phyloP scores from a whole-genome alignment of 2,113 vertebrate genomes.

The Amphiprion ocellaris region DNA sequence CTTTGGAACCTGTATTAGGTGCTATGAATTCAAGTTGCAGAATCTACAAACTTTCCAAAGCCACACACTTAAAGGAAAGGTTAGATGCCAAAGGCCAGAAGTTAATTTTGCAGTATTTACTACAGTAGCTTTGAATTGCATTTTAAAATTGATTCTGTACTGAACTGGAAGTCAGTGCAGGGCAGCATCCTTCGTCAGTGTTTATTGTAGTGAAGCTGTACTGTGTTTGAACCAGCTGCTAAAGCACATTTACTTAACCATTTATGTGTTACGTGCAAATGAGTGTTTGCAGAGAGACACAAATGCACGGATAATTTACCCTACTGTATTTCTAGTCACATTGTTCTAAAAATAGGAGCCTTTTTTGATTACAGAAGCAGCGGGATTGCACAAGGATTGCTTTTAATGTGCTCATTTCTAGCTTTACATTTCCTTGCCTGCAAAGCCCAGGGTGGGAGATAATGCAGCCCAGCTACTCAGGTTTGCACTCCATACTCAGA shows the following conservation, averaged over 20 bases:
- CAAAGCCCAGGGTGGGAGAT: slow-evolving; percentile 6
- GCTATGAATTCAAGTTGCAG: too few species aligned
- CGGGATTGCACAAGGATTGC: slow-evolving; percentile 3
- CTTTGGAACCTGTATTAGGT: too few species aligned
- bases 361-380: slow-evolving; percentile 24
- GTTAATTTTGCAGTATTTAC: too few species aligned
- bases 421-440: slow-evolving; percentile 14
- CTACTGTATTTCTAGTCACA: slow-evolving; percentile 39
- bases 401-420: slow-evolving; percentile 19
- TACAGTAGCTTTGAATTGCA: neutral
- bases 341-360: slow-evolving; percentile 43
- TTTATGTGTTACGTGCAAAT: slow-evolving; percentile 53
- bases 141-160: slow-evolving; percentile 18
- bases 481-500: slow-evolving; percentile 23
- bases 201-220: neutral
- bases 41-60: too few species aligned
- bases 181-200: slow-evolving; percentile 5
- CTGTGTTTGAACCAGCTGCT: slow-evolving; percentile 38
- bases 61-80: too few species aligned
- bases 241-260: slow-evolving; percentile 36
- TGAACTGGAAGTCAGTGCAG: neutral
- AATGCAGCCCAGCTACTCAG: neutral
- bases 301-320: slow-evolving; percentile 41
- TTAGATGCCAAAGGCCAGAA: too few species aligned
- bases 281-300: slow-evolving; percentile 33